A percentile compares a stretch with the other conserved stretches of the same genome.
These are phyloP conservation scores for Sarcophaga variegata DNA, from an alignment of 2,888 invertebrate genomes.

Conservation along the genomic window DNA sequence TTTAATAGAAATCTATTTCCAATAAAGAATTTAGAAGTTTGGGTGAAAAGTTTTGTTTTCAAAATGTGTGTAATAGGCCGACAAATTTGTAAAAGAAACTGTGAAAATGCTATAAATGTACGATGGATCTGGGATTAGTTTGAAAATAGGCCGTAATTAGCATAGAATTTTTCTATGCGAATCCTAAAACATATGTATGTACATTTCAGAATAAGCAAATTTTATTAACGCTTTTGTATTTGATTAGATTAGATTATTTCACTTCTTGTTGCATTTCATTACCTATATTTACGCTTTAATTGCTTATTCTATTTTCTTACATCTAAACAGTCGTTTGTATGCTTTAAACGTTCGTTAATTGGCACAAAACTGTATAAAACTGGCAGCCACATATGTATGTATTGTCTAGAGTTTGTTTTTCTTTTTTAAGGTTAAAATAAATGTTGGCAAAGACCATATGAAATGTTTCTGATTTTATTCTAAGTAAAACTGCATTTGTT, in stretches of 20 bases:
- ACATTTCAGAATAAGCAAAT: background rate
- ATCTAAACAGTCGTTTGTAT: background rate
- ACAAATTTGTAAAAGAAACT: no score
- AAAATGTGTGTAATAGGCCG: no score
- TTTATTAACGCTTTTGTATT: background rate
- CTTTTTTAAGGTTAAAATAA: slow-evolving; percentile 25
- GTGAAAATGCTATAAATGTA: no score
- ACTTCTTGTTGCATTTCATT: background rate
- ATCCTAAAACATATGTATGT: no score
- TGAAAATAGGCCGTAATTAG: no score
- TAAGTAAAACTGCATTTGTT: no score
- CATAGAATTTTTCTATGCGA: no score
- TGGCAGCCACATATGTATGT: slow-evolving; percentile 8
- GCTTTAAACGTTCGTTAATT: background rate
- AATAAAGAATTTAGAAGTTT: no score
- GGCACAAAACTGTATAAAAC: slow-evolving; percentile 24
- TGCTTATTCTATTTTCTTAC: background rate
- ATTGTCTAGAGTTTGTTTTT: slow-evolving; percentile 23
- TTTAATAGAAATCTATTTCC: background rate
- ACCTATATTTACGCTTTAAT: background rate
- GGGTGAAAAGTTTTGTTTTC: no score
- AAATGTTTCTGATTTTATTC: no score
- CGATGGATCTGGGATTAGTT: no score
- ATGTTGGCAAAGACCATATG: no score
- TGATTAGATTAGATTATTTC: background rate